phyloP scores from a whole-genome alignment of 2,797 vertebrate genomes.

The Lagodon rhomboides region DNA sequence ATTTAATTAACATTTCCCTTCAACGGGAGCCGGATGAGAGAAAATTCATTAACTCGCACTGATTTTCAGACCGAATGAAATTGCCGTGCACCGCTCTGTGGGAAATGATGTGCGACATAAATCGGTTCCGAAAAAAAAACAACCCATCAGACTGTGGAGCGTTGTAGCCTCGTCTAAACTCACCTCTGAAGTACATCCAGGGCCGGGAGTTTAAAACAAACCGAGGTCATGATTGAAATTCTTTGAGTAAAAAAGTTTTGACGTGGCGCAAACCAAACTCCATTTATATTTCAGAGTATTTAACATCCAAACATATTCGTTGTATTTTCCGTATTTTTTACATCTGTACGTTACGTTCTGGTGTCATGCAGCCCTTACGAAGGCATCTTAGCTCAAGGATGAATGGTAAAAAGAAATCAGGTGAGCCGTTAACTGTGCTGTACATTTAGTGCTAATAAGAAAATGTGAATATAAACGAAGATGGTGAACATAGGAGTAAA shows the following conservation, averaged over 20 bases:
- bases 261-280: not conserved
- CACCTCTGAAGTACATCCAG: not conserved
- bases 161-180: not conserved
- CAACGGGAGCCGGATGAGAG: not conserved
- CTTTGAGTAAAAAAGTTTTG: not conserved
- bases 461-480: too few relatives aligned
- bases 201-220: not conserved
- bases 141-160: not conserved
- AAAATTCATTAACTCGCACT: constrained; percentile 8
- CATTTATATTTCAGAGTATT: not conserved
- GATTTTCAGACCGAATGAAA: constrained; percentile 13
- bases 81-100: not conserved
- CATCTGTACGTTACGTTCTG: not conserved
- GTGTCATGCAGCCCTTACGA: too few relatives aligned
- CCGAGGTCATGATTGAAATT: not conserved
- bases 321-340: not conserved
- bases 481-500: too few relatives aligned
- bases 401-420: too few relatives aligned
- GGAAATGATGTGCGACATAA: not conserved
- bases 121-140: not conserved
- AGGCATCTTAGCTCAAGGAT: too few relatives aligned
- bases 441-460: too few relatives aligned
- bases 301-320: not conserved
- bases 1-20: too few relatives aligned
- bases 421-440: too few relatives aligned